phyloP scores from a whole-genome alignment of 2,888 invertebrate genomes.

The Phorcus lineatus region DNA sequence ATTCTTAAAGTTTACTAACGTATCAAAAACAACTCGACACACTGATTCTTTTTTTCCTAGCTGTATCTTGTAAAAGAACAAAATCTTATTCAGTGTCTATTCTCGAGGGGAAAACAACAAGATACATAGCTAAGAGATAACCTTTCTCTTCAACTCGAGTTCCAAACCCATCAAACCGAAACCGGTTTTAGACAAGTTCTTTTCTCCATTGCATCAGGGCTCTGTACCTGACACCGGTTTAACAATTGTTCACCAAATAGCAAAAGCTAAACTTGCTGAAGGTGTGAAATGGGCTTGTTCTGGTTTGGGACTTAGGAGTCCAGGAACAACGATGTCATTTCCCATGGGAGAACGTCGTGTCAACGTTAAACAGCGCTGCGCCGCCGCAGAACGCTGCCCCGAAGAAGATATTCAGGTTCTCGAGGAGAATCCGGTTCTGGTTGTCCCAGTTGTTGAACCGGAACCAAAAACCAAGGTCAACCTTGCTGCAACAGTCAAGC shows the following conservation, averaged over 20 bases:
- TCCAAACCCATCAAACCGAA: background rate
- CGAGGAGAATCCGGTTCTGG: slow-evolving; percentile 26
- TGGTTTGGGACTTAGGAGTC: slow-evolving; percentile 42
- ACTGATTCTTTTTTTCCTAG: too few relatives aligned
- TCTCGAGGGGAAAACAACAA: too few relatives aligned
- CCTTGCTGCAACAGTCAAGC: background rate
- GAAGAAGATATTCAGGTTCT: slow-evolving; percentile 30
- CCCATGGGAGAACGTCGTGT: slow-evolving; percentile 46
- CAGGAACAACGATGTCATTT: slow-evolving; percentile 39
- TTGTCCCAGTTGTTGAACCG: slow-evolving; percentile 28
- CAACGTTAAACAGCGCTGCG: slow-evolving; percentile 32
- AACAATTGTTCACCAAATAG: slow-evolving; percentile 23
- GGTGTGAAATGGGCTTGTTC: slow-evolving; percentile 37
- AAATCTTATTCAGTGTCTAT: too few relatives aligned
- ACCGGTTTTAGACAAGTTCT: background rate
- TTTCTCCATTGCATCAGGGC: background rate
- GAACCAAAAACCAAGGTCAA: slow-evolving; percentile 27
- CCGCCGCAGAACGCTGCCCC: slow-evolving; percentile 19
- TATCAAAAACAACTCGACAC: too few relatives aligned
- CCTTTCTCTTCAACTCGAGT: too few relatives aligned
- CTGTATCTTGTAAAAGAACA: too few relatives aligned
- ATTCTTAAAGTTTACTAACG: too few relatives aligned
- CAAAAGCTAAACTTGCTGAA: slow-evolving; percentile 20
- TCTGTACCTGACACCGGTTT: background rate
- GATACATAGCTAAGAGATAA: too few relatives aligned